These are phyloP conservation scores for Epinotia ramella DNA, from an alignment of 2,888 invertebrate species.

Conservation along the genomic window DNA sequence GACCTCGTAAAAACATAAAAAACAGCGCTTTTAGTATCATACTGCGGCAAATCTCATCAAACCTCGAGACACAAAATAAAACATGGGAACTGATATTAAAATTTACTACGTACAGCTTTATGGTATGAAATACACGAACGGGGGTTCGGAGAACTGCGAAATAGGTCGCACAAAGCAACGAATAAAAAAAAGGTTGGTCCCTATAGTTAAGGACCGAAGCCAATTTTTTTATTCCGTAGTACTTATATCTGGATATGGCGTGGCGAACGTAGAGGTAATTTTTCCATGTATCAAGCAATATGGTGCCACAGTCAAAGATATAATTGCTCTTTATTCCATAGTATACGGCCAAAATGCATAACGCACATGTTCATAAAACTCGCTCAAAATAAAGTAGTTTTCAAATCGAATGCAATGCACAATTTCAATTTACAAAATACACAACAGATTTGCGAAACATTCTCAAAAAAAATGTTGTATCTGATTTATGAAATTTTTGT, in stretches of 20 bases:
- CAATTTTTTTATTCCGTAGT: slow-evolving; percentile 9
- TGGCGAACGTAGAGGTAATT: background rate
- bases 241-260: background rate
- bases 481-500: too few species aligned
- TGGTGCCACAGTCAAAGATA: background rate
- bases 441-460: too few species aligned
- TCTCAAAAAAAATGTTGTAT: too few species aligned
- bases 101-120: background rate
- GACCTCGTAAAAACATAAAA: slow-evolving; percentile 8
- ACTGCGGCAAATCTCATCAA: slow-evolving; percentile 10
- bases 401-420: too few species aligned
- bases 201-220: background rate
- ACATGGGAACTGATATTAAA: slow-evolving; percentile 5
- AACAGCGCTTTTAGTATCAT: background rate
- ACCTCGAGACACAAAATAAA: slow-evolving; percentile 14
- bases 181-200: background rate
- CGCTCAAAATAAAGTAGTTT: too few species aligned
- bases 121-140: background rate
- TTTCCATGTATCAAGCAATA: background rate
- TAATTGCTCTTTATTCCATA: too few species aligned
- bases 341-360: too few species aligned
- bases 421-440: too few species aligned
- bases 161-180: background rate
- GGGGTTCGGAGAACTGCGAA: background rate
- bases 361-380: too few species aligned